These are phyloP conservation scores for Struthidea cinerea DNA, from an alignment of 2,113 vertebrate genomes.

Conservation along the genomic window DNA sequence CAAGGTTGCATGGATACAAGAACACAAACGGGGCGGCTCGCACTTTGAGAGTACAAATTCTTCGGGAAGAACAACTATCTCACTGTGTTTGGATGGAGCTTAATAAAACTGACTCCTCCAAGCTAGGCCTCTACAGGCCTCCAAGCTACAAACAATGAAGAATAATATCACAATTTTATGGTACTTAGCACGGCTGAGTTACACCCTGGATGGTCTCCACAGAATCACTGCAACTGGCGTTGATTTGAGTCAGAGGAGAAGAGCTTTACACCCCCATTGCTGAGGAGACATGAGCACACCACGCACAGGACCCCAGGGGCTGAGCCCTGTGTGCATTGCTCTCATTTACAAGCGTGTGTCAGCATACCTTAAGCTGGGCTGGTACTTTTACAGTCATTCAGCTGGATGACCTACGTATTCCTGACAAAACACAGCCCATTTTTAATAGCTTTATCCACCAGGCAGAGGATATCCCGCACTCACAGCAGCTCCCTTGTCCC, in stretches of 20 bases:
- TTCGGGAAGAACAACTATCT: conserved; percentile 4
- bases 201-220: conserved; percentile 38
- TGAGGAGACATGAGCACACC: neutral
- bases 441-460: neutral
- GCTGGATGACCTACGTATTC: neutral
- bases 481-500: neutral
- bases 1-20: conserved; percentile 53
- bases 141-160: conserved; percentile 36
- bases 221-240: neutral
- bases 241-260: neutral
- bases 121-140: conserved; percentile 38
- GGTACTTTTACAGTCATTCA: neutral
- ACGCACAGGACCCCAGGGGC: neutral
- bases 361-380: neutral
- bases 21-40: conserved; percentile 20
- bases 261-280: neutral
- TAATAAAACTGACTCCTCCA: conserved; percentile 25
- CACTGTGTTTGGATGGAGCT: conserved; percentile 33
- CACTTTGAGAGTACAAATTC: conserved; percentile 8
- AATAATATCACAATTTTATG: conserved; percentile 40
- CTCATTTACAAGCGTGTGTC: neutral
- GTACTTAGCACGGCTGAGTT: conserved; percentile 9
- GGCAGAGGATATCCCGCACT: neutral
- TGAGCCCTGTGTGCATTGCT: neutral
- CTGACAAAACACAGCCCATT: neutral